Conservation (phyloP, 92 coral and sea anemone genomes). For the Epizoanthus illoricatus region DNA sequence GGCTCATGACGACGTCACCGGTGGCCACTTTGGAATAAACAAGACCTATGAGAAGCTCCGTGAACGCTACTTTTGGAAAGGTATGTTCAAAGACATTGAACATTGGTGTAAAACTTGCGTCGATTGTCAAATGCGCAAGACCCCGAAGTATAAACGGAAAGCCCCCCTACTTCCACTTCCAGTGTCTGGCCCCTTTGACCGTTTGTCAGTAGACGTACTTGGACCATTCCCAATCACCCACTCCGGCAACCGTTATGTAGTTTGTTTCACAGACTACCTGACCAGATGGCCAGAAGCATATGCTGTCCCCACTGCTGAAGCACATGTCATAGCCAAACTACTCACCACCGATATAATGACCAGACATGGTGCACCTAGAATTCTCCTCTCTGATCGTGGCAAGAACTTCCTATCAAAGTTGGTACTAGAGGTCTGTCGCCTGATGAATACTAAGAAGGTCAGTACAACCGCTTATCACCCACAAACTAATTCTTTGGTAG, state of each 20-base stretch:
- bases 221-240: slow-evolving; percentile 52
- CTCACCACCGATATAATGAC: slow-evolving; percentile 41
- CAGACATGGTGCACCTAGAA: slow-evolving; percentile 49
- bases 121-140: slow-evolving; percentile 56
- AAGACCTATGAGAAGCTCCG: slow-evolving; percentile 54
- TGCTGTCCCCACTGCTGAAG: slow-evolving; percentile 48
- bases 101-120: slow-evolving; percentile 54
- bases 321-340: slow-evolving; percentile 41
- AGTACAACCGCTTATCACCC: slow-evolving; percentile 26
- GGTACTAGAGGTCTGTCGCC: slow-evolving; percentile 41
- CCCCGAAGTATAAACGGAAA: slow-evolving; percentile 38
- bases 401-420: slow-evolving; percentile 42
- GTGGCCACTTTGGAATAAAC: slow-evolving; percentile 44
- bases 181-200: slow-evolving; percentile 47
- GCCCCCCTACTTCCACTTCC: slow-evolving; percentile 54
- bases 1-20: slow-evolving; percentile 49
- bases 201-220: slow-evolving; percentile 41
- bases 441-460: slow-evolving; percentile 22
- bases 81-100: slow-evolving; percentile 58
- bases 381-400: slow-evolving; percentile 50
- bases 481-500: no score
- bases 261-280: slow-evolving; percentile 58
- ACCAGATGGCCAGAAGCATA: slow-evolving; percentile 58
- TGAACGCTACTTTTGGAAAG: slow-evolving; percentile 49
- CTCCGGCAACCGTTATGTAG: slow-evolving; percentile 50